phyloP scores from a whole-genome alignment of 1,140 invertebrate species.

The Dolichoris vasculosae region DNA sequence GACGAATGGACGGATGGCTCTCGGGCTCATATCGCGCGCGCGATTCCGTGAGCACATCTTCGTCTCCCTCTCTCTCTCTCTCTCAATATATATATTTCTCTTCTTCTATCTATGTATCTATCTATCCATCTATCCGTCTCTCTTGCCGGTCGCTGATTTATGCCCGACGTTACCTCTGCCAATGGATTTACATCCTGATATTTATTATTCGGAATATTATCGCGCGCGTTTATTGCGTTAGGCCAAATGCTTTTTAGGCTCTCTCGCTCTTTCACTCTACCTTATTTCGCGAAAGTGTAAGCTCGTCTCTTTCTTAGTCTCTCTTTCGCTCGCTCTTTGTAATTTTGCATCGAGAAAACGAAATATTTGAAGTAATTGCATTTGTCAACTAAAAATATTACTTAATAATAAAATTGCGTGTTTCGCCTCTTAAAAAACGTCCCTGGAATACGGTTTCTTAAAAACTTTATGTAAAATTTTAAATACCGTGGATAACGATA shows the following conservation, averaged over 20 bases:
- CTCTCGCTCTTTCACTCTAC: neutral
- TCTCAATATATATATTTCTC: neutral
- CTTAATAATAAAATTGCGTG: conserved; percentile 26
- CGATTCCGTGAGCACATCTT: conserved; percentile 12
- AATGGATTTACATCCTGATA: conserved; percentile 75
- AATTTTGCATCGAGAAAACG: neutral
- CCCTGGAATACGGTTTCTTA: neutral
- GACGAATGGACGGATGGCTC: conserved; percentile 58
- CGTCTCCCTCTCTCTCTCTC: conserved; percentile 7
- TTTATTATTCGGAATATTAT: conserved; percentile 75
- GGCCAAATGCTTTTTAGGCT: conserved; percentile 32
- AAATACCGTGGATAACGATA: neutral
- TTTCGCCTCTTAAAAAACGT: neutral
- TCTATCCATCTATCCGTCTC: conserved; percentile 15
- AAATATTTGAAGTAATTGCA: conserved; percentile 17
- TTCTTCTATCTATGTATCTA: neutral
- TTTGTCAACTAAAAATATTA: conserved; percentile 36
- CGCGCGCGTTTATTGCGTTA: conserved; percentile 73
- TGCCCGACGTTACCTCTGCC: conserved; percentile 73
- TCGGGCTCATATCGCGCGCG: conserved; percentile 36
- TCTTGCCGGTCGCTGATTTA: conserved; percentile 69
- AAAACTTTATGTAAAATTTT: neutral
- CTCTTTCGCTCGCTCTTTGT: conserved; percentile 4
- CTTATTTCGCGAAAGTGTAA: conserved; percentile 26
- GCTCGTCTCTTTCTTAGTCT: conserved; percentile 18